phyloP scores from a whole-genome alignment of 2,888 invertebrate genomes.

The Sicus ferrugineus region DNA sequence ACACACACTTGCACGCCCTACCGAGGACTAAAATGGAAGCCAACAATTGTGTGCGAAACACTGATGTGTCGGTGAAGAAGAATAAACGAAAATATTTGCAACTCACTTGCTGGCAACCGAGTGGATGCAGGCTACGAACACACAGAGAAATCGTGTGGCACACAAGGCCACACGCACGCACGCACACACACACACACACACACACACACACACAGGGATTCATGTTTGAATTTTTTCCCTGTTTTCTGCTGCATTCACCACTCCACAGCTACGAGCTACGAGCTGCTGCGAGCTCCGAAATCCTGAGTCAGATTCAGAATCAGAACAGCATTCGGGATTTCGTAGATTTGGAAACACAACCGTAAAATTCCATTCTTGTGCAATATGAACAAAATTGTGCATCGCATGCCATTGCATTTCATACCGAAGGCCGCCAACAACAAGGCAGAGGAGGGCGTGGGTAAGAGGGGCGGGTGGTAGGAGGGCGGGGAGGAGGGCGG shows the following conservation, averaged over 20 bases:
- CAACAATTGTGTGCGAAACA: not conserved
- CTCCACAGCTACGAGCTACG: not conserved
- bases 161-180: not conserved
- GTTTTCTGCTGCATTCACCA: not conserved
- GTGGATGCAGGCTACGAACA: not conserved
- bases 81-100: constrained; percentile 32
- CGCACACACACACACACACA: not conserved
- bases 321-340: constrained; percentile 24
- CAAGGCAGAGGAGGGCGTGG: no score
- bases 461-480: no score
- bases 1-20: not conserved
- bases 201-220: not conserved
- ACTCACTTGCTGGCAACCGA: constrained; percentile 10
- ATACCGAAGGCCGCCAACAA: constrained; percentile 2
- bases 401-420: constrained; percentile 39
- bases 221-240: not conserved
- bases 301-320: constrained; percentile 13
- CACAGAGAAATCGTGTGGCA: not conserved
- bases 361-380: constrained; percentile 51
- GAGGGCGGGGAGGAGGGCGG: no score
- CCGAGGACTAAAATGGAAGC: not conserved
- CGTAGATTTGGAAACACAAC: constrained; percentile 36
- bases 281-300: not conserved
- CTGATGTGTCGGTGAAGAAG: constrained; percentile 26
- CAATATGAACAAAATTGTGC: constrained; percentile 55